A percentile compares a stretch with the other conserved stretches of the same genome.
phyloP scores from a whole-genome alignment of 2,113 vertebrate genomes.

The Sialia sialis region DNA sequence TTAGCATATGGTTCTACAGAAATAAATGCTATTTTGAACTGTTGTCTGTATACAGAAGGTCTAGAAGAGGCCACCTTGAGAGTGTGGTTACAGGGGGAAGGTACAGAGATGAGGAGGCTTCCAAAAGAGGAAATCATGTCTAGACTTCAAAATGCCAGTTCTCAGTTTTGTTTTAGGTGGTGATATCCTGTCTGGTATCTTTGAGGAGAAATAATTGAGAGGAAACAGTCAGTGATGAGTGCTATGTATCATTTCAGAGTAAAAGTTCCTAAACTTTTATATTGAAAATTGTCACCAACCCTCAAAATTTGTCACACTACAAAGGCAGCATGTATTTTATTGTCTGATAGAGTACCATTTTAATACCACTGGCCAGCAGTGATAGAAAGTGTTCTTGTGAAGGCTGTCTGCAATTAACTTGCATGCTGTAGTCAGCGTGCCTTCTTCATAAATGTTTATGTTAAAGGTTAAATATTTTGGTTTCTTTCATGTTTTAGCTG shows the following conservation, averaged over 20 bases:
- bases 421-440: not conserved
- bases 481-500: not conserved
- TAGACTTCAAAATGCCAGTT: conserved; percentile 66
- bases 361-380: not conserved
- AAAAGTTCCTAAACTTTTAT: not conserved
- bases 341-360: not conserved
- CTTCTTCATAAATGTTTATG: not conserved
- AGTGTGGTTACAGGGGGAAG: conserved; percentile 41
- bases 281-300: not conserved
- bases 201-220: conserved; percentile 25
- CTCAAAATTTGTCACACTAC: not conserved
- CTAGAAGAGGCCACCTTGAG: conserved; percentile 28
- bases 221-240: not conserved
- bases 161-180: conserved; percentile 55
- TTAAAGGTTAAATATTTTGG: not conserved
- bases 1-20: not conserved
- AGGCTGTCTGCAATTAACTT: not conserved
- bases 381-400: not conserved
- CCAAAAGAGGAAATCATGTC: conserved; percentile 57
- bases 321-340: not conserved
- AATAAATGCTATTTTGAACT: not conserved
- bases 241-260: not conserved
- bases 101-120: conserved; percentile 57
- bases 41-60: not conserved
- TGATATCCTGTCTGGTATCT: conserved; percentile 39